phyloP scores from a whole-genome alignment of 2,888 invertebrate genomes.

The Netelia melanura region DNA sequence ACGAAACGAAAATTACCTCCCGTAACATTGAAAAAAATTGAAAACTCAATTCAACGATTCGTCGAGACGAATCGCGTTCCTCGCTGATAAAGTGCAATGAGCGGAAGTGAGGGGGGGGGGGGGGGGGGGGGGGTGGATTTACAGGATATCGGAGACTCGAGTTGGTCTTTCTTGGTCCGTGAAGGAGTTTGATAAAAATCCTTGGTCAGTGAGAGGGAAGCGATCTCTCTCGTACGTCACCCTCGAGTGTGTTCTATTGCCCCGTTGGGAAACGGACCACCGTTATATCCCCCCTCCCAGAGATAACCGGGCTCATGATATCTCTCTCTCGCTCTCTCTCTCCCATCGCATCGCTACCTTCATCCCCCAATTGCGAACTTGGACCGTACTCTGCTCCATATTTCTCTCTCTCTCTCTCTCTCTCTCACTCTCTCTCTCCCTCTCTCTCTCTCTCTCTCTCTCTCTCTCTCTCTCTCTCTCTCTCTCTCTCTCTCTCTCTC shows the following conservation, averaged over 20 bases:
- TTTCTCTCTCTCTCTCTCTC: conserved; percentile 1
- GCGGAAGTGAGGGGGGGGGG: too few relatives aligned
- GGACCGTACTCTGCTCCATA: conserved; percentile 49
- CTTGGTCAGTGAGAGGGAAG: not conserved
- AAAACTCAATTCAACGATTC: too few relatives aligned
- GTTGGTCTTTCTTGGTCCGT: not conserved
- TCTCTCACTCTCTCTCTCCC: too few relatives aligned
- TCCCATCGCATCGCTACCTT: conserved; percentile 35
- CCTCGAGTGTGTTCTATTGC: conserved; percentile 37
- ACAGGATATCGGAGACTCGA: not conserved
- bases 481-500: not conserved
- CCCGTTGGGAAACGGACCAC: conserved; percentile 53
- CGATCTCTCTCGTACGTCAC: conserved; percentile 15
- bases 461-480: too few relatives aligned
- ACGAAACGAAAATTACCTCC: too few relatives aligned
- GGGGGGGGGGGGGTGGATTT: too few relatives aligned
- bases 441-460: too few relatives aligned
- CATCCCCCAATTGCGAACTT: conserved; percentile 63
- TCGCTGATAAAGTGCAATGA: too few relatives aligned
- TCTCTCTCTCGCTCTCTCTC: conserved; percentile 7
- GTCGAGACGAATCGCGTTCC: too few relatives aligned
- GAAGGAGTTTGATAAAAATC: not conserved
- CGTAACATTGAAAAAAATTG: too few relatives aligned
- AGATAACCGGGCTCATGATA: conserved; percentile 33
- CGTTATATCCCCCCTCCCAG: conserved; percentile 25